These are phyloP conservation scores for Panonychus citri DNA, from an alignment of 1,140 invertebrate species.

Conservation along the genomic window DNA sequence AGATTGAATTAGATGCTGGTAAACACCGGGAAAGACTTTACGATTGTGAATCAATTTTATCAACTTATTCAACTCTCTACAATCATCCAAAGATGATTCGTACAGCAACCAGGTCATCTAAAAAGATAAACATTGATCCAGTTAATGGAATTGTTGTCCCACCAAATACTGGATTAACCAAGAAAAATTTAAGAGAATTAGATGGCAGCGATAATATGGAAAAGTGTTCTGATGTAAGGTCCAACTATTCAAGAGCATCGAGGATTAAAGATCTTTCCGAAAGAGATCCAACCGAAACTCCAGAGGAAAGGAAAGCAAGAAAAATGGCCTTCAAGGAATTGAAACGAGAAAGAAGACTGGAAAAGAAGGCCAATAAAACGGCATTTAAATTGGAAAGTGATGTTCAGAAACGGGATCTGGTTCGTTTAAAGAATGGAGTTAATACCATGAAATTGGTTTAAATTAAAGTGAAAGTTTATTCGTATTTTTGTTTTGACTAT, in stretches of 20 bases:
- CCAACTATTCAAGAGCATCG: conserved; percentile 20
- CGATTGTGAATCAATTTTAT: conserved; percentile 16
- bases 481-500: too few relatives aligned
- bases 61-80: conserved; percentile 62
- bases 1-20: conserved; percentile 1
- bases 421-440: conserved; percentile 1
- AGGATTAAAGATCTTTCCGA: conserved; percentile 23
- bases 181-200: conserved; percentile 37
- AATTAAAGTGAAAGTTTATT: neutral
- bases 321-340: conserved; percentile 62
- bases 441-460: conserved; percentile 4
- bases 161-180: conserved; percentile 30
- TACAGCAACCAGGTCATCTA: conserved; percentile 19
- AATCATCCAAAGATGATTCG: conserved; percentile 70
- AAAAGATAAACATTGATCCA: conserved; percentile 36
- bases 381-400: conserved; percentile 6
- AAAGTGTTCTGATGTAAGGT: conserved; percentile 4
- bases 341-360: conserved; percentile 30
- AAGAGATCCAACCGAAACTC: conserved; percentile 54
- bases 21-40: conserved; percentile 5
- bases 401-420: conserved; percentile 3
- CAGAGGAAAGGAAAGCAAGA: conserved; percentile 50
- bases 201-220: conserved; percentile 28
- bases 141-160: conserved; percentile 48
- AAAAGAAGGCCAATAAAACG: conserved; percentile 9